These are phyloP conservation scores for Meteorus sp. DNA, from an alignment of 1,140 invertebrate genomes.

Conservation along the genomic window DNA sequence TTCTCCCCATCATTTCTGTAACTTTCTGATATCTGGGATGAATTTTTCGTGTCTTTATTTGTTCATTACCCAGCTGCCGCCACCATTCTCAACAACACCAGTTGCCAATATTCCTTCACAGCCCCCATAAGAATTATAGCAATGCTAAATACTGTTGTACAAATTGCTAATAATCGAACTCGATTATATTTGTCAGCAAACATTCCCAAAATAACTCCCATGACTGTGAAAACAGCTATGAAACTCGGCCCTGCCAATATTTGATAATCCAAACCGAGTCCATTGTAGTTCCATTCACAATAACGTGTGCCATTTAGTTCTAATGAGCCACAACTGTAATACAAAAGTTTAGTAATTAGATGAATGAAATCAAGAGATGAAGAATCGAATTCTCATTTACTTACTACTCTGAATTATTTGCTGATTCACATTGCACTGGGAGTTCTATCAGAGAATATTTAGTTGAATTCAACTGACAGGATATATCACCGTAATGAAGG, in stretches of 20 bases:
- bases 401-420: constrained; percentile 66
- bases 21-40: too few species aligned
- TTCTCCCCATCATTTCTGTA: too few species aligned
- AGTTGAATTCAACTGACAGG: constrained; percentile 77
- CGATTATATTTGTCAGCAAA: constrained; percentile 76
- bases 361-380: not conserved
- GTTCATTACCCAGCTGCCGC: constrained; percentile 76
- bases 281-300: constrained; percentile 93
- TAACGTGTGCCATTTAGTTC: constrained; percentile 71
- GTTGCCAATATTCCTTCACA: constrained; percentile 87
- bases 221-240: constrained; percentile 86
- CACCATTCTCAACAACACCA: constrained; percentile 83
- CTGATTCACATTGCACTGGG: constrained; percentile 67
- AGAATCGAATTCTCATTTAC: constrained; percentile 34
- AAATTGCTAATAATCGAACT: constrained; percentile 73
- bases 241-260: constrained; percentile 89
- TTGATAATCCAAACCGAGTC: constrained; percentile 88
- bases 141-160: constrained; percentile 78
- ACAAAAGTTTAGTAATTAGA: constrained; percentile 19
- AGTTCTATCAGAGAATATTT: constrained; percentile 61
- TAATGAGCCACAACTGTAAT: constrained; percentile 66
- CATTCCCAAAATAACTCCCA: constrained; percentile 82
- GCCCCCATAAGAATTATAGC: constrained; percentile 82
- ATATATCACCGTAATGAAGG: constrained; percentile 85
- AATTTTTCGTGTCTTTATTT: too few species aligned